Percentiles rank a stretch among this genome's conserved stretches.
Evolutionary conservation across 2,113 vertebrate genomes (phyloP).

Genomic region (Sceloporus tristichus): DNA sequence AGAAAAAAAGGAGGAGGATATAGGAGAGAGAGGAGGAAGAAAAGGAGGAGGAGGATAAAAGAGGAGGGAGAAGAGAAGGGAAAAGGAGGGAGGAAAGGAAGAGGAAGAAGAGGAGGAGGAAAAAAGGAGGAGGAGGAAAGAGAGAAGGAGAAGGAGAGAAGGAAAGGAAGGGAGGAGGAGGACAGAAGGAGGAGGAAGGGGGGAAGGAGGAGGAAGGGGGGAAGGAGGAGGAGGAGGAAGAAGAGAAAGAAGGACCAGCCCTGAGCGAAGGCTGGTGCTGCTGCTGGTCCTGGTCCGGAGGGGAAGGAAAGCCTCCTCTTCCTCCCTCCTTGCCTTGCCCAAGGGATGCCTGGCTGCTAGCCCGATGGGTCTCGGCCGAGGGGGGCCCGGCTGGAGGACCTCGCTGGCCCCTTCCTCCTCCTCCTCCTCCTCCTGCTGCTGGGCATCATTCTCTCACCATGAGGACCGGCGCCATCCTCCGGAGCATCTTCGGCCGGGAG

Average conservation of each 20-base stretch:
- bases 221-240: background rate
- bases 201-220: background rate
- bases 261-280: background rate
- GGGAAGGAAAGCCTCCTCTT: background rate
- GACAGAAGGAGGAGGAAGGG: fast-evolving
- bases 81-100: fast-evolving
- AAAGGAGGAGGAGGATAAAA: too few species aligned
- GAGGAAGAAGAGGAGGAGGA: background rate
- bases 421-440: background rate
- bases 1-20: background rate
- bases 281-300: background rate
- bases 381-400: too few species aligned
- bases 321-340: too few species aligned
- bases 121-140: background rate
- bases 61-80: too few species aligned
- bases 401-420: background rate
- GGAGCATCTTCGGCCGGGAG: too few species aligned
- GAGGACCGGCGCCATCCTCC: too few species aligned
- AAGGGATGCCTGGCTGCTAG: background rate
- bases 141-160: background rate
- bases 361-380: too few species aligned
- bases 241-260: too few species aligned
- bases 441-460: background rate
- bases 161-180: too few species aligned
- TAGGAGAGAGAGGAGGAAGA: too few species aligned